Conservation (phyloP, 1,140 invertebrate species). For the Drosophila paulistorum region DNA sequence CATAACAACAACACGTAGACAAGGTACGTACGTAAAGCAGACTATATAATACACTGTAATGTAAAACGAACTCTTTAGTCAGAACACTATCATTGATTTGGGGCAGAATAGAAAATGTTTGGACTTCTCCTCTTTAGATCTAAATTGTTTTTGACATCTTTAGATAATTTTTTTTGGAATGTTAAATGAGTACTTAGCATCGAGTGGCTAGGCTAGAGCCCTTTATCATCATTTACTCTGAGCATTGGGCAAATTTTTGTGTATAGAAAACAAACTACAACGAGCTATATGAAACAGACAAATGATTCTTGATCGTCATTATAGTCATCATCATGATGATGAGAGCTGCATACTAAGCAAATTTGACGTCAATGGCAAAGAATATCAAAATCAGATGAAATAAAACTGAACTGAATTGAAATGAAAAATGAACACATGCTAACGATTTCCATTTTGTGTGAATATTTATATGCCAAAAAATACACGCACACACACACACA, state of each 20-base stretch:
- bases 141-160: too few species aligned
- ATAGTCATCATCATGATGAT: constrained; percentile 39
- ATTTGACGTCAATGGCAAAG: constrained; percentile 71
- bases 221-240: not conserved
- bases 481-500: not conserved
- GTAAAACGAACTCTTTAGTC: too few species aligned
- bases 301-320: constrained; percentile 38
- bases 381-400: constrained; percentile 23
- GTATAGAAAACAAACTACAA: constrained; percentile 43
- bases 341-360: constrained; percentile 59
- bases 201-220: not conserved
- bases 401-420: constrained; percentile 37
- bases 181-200: constrained; percentile 18
- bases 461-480: constrained; percentile 16
- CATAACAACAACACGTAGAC: not conserved
- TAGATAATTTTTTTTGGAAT: too few species aligned
- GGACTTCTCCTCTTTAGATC: too few species aligned
- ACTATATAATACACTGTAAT: not conserved
- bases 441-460: constrained; percentile 22
- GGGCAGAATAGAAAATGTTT: too few species aligned
- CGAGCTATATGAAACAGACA: constrained; percentile 37
- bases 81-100: too few species aligned
- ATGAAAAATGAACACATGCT: constrained; percentile 38
- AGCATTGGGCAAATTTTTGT: constrained; percentile 37
- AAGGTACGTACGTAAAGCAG: not conserved